Evolutionary conservation across 2,113 vertebrate species (phyloP), one percentile per base, ranked within the genome.

Genomic region (Ia io): DNA sequence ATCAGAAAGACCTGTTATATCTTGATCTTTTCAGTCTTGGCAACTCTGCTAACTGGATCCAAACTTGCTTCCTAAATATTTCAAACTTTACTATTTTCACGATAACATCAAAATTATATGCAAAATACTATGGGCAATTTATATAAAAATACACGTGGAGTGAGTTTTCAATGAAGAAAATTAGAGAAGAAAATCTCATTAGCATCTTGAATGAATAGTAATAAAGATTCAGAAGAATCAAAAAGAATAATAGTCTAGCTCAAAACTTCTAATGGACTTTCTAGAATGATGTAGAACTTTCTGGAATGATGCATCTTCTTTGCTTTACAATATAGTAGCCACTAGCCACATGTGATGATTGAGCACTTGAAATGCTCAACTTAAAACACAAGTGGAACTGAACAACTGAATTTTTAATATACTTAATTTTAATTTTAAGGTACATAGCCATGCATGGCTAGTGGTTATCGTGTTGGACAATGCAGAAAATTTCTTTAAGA

Each of bases 1-100:
- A 95, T 89, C 90, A 96, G 95, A 96, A 63, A 94, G 67, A 44
- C 83, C 25, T 44, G 14, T 67, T 93, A 32, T 91, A 90, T 88
- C 77, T 94, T 91, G 88, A 96, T 94, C 7, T 84, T 97, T 97
- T 61, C n/a, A 49, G 3, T 61, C 77, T 44, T 42, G 18, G 18
- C 11, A 82, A 32, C 22, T 96, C n/a, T 37, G 5, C 25, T 90
- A 88, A 86, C 35, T 78, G 14, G 14, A 59, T 71, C 37, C 30
- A 92, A 91, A 92, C 56, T 42, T 84, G 11, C 85, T 92, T 90
- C 40, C 49, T 78, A 80, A 53, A 51, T 76, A 92, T 95, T 93
- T 95, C 51, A 95, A 87, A 78, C 79, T 87, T 91, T 30, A 53
- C 28, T 86, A 70, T 94, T 93, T 90, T 88, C 5, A 87, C 32